Base-by-base conservation (phyloP, 2,888 invertebrate genomes). In the Dicycla oo region DNA sequence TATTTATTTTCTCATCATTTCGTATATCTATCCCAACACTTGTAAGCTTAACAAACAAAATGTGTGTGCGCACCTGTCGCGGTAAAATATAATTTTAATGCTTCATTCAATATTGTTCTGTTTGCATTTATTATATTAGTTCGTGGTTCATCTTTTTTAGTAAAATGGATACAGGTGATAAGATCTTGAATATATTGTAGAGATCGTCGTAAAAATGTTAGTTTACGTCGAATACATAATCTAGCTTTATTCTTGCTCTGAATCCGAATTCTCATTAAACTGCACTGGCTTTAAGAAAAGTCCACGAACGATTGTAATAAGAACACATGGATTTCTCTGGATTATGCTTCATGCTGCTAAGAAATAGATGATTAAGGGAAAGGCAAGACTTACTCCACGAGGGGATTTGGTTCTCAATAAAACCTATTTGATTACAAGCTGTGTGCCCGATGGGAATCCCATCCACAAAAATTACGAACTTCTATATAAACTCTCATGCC, bases 31-130 rank as follows among this genome's bases (percentile, higher is more conserved):
- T 83, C 67, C 65, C 45, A 73, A 75, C 34, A 66, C 56, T 61
- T 58, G 63, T 81, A 62, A 43, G 67, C 63, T 77, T 26, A 26
- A 3, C 67, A 84, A 81, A 82, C 64, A 67, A 26, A n/a, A 45
- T 58, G 54, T 56, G 38, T 54, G 62, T 68, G 38, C 34, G 26
- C 49, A 68, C 53, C 63, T 70, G 69, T 69, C 69, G 15, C 26
- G 71, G 72, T 78, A 62, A 73, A 58, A 60, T 68, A 3, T 30
- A 56, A 56, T 60, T 67, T 57, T 81, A 82, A 82, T 74, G 62
- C 69, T 65, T 66, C 34, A 56, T 70, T 74, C 47, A 84, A 84
- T 69, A 73, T 80, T 80, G 4, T 58, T 11, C 4, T 72, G 18
- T 82, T 78, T 71, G 34, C 49, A 26, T 23, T 62, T 45, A 51